Conservation (phyloP, 1,140 invertebrate species). For the Bactericera cockerelli region DNA sequence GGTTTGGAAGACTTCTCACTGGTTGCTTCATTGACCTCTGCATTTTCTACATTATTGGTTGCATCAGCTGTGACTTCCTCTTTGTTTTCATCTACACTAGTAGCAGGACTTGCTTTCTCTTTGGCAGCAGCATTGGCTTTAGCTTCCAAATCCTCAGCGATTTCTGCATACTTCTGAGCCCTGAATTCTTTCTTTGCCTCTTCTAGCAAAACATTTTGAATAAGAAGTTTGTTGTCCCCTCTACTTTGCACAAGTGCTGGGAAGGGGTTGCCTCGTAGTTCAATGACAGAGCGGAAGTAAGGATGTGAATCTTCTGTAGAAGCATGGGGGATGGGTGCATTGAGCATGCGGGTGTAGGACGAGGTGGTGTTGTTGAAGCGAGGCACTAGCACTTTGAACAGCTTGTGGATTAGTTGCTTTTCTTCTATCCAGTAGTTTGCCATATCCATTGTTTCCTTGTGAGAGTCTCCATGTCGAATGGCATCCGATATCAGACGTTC, state of each 20-base stretch:
- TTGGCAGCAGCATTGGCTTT: too few species aligned
- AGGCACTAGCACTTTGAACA: slow-evolving; percentile 83
- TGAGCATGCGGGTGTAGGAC: slow-evolving; percentile 56
- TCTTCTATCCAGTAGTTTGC: slow-evolving; percentile 79
- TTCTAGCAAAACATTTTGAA: slow-evolving; percentile 52
- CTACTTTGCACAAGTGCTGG: slow-evolving; percentile 39
- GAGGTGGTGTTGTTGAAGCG: slow-evolving; percentile 52
- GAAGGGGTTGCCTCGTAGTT: slow-evolving; percentile 42
- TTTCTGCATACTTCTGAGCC: slow-evolving; percentile 30
- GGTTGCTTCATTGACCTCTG: too few species aligned
- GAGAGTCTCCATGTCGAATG: slow-evolving; percentile 64
- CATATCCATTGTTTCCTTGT: slow-evolving; percentile 73
- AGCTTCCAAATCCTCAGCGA: slow-evolving; percentile 25
- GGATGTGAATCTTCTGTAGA: slow-evolving; percentile 29
- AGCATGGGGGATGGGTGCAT: slow-evolving; percentile 41
- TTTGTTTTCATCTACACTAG: too few species aligned
- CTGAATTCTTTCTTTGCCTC: slow-evolving; percentile 52
- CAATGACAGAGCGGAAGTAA: slow-evolving; percentile 46
- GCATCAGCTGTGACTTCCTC: too few species aligned
- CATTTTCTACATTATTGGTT: too few species aligned
- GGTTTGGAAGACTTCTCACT: too few species aligned
- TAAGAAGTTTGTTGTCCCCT: slow-evolving; percentile 39
- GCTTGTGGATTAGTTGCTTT: slow-evolving; percentile 76
- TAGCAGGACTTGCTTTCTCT: too few species aligned
- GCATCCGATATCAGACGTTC: slow-evolving; percentile 74